Evolutionary conservation across 2,888 invertebrate species (phyloP).

Genomic region (Melieria crassipennis): DNA sequence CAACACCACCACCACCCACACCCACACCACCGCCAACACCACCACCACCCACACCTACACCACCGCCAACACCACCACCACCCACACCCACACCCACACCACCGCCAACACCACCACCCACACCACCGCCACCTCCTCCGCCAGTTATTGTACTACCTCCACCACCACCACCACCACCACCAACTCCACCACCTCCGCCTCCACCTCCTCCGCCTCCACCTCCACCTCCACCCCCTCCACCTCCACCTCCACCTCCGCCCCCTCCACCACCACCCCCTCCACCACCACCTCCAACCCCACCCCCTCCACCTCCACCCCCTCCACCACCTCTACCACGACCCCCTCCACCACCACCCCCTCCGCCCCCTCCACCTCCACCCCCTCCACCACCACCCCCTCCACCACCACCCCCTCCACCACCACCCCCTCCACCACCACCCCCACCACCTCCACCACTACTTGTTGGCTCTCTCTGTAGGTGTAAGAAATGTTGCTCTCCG

Average conservation of each 20-base stretch:
- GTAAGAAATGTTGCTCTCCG: no score
- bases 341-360: not conserved
- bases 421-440: no score
- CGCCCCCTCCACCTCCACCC: conserved; percentile 11
- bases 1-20: no score
- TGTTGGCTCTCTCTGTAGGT: no score
- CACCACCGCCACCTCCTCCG: not conserved
- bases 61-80: no score
- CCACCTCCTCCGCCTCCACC: conserved; percentile 21
- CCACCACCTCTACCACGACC: conserved; percentile 8
- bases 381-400: conserved; percentile 15
- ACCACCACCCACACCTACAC: no score
- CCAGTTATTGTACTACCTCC: conserved; percentile 20
- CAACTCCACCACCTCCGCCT: conserved; percentile 13
- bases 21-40: no score
- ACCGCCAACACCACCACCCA: no score
- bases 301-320: not conserved
- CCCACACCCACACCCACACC: no score
- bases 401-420: no score
- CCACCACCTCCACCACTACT: no score
- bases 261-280: conserved; percentile 33
- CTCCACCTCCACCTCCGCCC: conserved; percentile 30
- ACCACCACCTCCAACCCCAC: conserved; percentile 32
- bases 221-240: conserved; percentile 16
- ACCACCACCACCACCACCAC: conserved; percentile 19